Base-by-base conservation (phyloP, 2,113 vertebrate genomes). In the Centrocercus urophasianus region DNA sequence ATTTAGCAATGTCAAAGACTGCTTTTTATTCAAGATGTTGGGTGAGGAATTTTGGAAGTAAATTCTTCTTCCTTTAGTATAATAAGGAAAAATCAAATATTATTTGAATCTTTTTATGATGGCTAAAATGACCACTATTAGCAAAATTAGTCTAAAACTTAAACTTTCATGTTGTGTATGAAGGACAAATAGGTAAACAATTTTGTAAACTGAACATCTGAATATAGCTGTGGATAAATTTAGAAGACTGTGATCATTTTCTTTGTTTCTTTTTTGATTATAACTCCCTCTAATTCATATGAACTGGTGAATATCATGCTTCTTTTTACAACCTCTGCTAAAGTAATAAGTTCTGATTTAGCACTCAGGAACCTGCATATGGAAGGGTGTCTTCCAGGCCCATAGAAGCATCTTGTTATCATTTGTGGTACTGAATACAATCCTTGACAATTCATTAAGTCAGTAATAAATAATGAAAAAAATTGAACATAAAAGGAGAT, bases 11-110 rank as follows among this genome's bases (percentile, higher is more conserved):
- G 56, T 47, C 63, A 89, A 36, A 86, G 71, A 73, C 8, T 25
- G 38, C 8, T 56, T 86, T 90, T 78, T 24, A 79, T 34, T 93
- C 52, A 82, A 77, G 60, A 59, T 56, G 30, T 74, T 74, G 70
- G 48, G 71, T 21, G 36, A 92, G 59, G 36, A 20, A 66, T 94
- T 88, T 82, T 92, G 78, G 79, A 94, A 96, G 69, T 45, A 93
- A 28, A 47, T 28, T 63, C 18, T 67, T 65, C 32, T 76, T 17
- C 91, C 36, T 34, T 15, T 72, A 47, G 64, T 24, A 40, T 3
- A 81, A 25, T 70, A 48, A 73, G 67, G 45, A 82, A 85, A 92
- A 96, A 61, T 52, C 18, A 91, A 86, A 77, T 16, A 13, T 60
- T 57, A 42, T 50, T 38, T 79, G 20, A 83, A 88, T 3, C 3